Evolutionary conservation across 2,888 invertebrate genomes (phyloP), one percentile per base, ranked within the genome.

Genomic region (Orthosia incerta): DNA sequence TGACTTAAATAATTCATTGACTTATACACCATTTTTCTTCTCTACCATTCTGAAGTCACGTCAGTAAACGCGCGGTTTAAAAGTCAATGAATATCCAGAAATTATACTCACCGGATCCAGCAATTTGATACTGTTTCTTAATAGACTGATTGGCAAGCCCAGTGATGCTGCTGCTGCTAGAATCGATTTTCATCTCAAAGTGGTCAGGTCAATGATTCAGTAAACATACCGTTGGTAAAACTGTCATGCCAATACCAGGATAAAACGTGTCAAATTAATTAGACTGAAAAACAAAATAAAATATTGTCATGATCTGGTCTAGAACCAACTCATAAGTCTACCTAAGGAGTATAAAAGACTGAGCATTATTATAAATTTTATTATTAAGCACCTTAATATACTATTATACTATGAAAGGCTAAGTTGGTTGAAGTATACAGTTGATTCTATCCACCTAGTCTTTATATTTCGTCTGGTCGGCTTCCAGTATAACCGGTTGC

Each of bases 101-200:
- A 4, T 39, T 39, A 39, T 63, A 68, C 68, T 68, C 50, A 68
- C 68, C 15, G 31, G 31, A 11, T 63, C 50, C 64, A 50, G 68
- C 63, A 18, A 68, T 50, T 68, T 63, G 20, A 50, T 63, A 68
- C 18, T 67, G 67, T 2, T 45, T 23, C 9, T 3, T 45, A 15
- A 23, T 15, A 26, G 65, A 4, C 23, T 15, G 18, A 5, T 3
- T n/a, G 15, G 57, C 0, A 13, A n/a, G 13, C 15, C 18, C 23
- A n/a, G n/a, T 11, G 39, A 39, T 39, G 39, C 39, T 39, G 39
- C 39, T 39, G 39, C 39, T 39, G 16, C 5, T 26, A 3, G 57
- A 15, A 45, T 11, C 5, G 20, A 11, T 39, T 68, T 63, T 50
- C 67, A 63, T 68, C 31, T 68, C 48, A 31, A 20, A 4, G 20